A percentile compares a stretch with the other conserved stretches of the same genome.
Conservation (phyloP, 2,797 vertebrate species). For the Odontamblyopus rebecca region DNA sequence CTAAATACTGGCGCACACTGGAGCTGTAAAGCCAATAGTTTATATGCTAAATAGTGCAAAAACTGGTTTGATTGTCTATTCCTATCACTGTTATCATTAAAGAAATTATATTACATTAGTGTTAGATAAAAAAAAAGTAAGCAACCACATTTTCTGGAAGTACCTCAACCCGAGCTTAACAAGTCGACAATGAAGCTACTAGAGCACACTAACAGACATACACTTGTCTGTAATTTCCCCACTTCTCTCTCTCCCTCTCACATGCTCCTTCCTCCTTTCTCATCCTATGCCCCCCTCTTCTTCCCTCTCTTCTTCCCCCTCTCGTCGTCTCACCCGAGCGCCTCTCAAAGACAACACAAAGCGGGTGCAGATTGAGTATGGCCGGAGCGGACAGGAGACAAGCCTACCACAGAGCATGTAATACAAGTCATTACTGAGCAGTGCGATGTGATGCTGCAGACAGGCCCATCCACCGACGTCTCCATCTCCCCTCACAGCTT, state of each 20-base stretch:
- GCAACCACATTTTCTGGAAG: too few species aligned
- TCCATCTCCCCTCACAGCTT: conserved; percentile 57
- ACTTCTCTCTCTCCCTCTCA: background rate
- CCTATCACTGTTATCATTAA: too few species aligned
- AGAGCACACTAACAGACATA: too few species aligned
- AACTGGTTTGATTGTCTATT: too few species aligned
- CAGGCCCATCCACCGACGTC: conserved; percentile 51
- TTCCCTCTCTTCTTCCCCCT: conserved; percentile 19
- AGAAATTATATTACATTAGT: too few species aligned
- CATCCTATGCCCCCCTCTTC: too few species aligned
- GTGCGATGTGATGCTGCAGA: conserved; percentile 65
- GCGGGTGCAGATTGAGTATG: conserved; percentile 68
- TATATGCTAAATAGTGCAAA: too few species aligned
- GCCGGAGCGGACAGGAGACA: conserved; percentile 67
- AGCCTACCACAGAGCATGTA: conserved; percentile 75
- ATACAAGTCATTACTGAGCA: conserved; percentile 74
- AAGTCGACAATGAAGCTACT: too few species aligned
- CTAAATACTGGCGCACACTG: too few species aligned
- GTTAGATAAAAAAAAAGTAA: too few species aligned
- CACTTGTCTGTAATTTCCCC: background rate
- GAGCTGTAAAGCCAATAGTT: too few species aligned
- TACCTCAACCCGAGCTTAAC: too few species aligned
- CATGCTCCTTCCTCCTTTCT: background rate
- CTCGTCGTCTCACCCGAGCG: conserved; percentile 74
- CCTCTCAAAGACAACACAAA: conserved; percentile 73